Evolutionary conservation across 2,113 vertebrate species (phyloP), one percentile per base, ranked within the genome.

Genomic region (Muntiacus muntjak): DNA sequence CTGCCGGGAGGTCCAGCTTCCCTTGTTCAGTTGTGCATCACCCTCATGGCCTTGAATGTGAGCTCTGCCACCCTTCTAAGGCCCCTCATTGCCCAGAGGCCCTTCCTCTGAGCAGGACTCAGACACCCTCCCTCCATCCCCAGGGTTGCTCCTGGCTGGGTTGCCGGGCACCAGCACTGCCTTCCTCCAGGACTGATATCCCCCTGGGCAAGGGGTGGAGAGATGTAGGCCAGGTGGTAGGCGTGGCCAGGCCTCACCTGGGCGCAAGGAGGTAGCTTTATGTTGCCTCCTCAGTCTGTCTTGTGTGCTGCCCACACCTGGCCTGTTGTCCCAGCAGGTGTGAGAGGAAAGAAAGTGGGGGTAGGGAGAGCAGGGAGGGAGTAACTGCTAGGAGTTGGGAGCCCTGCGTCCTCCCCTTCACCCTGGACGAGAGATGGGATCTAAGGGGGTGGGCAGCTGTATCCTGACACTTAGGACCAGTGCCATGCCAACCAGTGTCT

Each of bases 111-210:
- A 25, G 21, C 78, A 60, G 55, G 60, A 74, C 30, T 97, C 50
- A 28, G n/a, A 83, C 58, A 19, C 43, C 88, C 1, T 47, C n/a
- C 62, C 28, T 45, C 25, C 16, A 36, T 74, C 92, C 88, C 82
- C 25, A 57, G 81, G 30, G 91, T 57, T 67, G 60, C 47, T 52
- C 30, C 47, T 14, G 33, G 8, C 86, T 84, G 60, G 60, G 97
- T 98, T 98, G 91, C 95, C 52, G 36, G 79, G 96, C 79, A 89
- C 78, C 52, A 47, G 33, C n/a, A 8, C 25, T 5, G 85, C 67
- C 82, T 91, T 94, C 67, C 94, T 97, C 92, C 40, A 58, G 95
- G 87, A 60, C 78, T 83, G 55, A 6, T 58, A 23, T 79, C 81
- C 92, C 90, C 12, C 55, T 55, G 28, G 33, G 86, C 78, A 58